These are phyloP conservation scores for Ophion obscuratus DNA, from an alignment of 2,888 invertebrate genomes.

Conservation along the genomic window DNA sequence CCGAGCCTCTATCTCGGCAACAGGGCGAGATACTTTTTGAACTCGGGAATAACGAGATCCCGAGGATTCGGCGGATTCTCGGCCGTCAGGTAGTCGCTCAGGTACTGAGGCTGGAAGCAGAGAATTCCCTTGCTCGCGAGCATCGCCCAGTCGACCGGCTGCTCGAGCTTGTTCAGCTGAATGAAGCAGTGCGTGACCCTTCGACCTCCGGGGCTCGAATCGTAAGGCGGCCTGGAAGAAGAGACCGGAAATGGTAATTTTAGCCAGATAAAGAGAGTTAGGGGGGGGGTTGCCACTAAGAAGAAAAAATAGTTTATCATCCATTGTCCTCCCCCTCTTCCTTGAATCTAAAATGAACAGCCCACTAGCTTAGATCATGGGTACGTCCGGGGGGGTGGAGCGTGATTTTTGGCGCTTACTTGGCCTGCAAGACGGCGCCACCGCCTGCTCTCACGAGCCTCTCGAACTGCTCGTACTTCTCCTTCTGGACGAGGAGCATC, in stretches of 20 bases:
- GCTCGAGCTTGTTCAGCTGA: slow-evolving; percentile 85
- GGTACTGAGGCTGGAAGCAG: slow-evolving; percentile 87
- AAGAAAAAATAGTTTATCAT: background rate
- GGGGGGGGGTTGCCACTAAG: no score
- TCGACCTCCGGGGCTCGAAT: slow-evolving; percentile 75
- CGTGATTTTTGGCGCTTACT: slow-evolving; percentile 81
- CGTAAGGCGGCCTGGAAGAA: slow-evolving; percentile 79
- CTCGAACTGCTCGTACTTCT: slow-evolving; percentile 87
- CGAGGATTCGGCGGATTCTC: slow-evolving; percentile 75
- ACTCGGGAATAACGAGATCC: slow-evolving; percentile 80
- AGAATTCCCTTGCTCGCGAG: slow-evolving; percentile 86
- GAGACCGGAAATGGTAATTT: background rate
- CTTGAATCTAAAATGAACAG: no score
- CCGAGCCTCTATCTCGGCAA: slow-evolving; percentile 74
- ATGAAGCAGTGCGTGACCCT: slow-evolving; percentile 90
- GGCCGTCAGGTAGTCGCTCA: slow-evolving; percentile 86
- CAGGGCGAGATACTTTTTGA: slow-evolving; percentile 80
- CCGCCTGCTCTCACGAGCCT: slow-evolving; percentile 92
- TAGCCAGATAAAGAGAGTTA: background rate
- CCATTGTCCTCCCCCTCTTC: no score
- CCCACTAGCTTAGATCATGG: no score
- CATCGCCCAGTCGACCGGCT: slow-evolving; percentile 86
- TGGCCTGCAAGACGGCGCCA: slow-evolving; percentile 87
- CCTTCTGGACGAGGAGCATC: slow-evolving; percentile 87
- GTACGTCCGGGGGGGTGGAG: background rate